Evolutionary conservation across 2,888 invertebrate genomes (phyloP).

Genomic region (Drosophila prolongata): DNA sequence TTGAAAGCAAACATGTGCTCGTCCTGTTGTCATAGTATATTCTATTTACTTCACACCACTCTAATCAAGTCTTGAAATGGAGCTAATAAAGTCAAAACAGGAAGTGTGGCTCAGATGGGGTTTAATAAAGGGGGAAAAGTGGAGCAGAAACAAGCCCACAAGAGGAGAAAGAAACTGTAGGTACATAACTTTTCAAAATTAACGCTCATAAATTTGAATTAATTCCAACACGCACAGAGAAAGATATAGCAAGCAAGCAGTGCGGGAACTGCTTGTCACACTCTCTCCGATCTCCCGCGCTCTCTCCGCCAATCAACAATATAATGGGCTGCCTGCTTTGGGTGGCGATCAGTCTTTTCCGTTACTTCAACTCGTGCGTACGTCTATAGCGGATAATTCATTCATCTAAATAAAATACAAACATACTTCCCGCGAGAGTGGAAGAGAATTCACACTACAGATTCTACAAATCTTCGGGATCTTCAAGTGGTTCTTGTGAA

Average conservation of each 20-base stretch:
- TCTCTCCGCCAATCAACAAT: constrained; percentile 4
- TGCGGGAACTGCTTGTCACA: background rate
- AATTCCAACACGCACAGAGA: constrained; percentile 49
- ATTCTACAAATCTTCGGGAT: constrained; percentile 27
- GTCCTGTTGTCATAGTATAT: constrained; percentile 13
- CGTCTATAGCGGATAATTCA: constrained; percentile 21
- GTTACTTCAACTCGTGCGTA: constrained; percentile 62
- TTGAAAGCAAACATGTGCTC: constrained; percentile 51
- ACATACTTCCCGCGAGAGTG: constrained; percentile 8
- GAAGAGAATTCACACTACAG: constrained; percentile 16
- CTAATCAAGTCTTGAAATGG: constrained; percentile 26
- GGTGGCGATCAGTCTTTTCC: constrained; percentile 52
- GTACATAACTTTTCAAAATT: constrained; percentile 50
- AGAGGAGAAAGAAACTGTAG: background rate
- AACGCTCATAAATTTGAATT: constrained; percentile 73
- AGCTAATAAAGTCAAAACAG: constrained; percentile 52
- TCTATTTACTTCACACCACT: constrained; percentile 35
- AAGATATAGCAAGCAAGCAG: constrained; percentile 22
- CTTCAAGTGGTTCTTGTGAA: constrained; percentile 43
- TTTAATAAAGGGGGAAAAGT: constrained; percentile 48
- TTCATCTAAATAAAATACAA: constrained; percentile 27
- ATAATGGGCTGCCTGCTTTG: constrained; percentile 44
- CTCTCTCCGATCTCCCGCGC: background rate
- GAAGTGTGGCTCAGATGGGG: constrained; percentile 55
- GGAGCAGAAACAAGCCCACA: constrained; percentile 21